A percentile compares a stretch with the other conserved stretches of the same genome.
phyloP scores from a whole-genome alignment of 2,888 invertebrate species.

The Chydorus sphaericus region DNA sequence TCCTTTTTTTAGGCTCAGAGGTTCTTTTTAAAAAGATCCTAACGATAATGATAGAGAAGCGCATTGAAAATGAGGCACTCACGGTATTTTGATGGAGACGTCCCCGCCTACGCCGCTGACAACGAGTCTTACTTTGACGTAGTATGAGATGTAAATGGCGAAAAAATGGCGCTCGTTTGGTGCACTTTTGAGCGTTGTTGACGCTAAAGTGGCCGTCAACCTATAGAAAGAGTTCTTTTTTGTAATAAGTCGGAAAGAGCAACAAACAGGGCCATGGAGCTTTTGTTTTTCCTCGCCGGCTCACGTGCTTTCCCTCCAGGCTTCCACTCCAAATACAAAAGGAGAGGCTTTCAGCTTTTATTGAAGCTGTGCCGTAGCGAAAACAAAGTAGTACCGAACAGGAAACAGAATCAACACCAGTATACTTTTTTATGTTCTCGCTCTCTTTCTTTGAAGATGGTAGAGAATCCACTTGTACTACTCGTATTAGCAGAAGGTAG shows the following conservation, averaged over 20 bases:
- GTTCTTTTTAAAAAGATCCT: no score
- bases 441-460: no score
- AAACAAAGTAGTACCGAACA: background rate
- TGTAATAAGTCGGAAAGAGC: background rate
- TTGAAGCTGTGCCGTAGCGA: no score
- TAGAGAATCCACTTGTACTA: no score
- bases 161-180: conserved; percentile 66
- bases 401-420: no score
- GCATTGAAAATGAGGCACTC: no score
- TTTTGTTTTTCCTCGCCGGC: background rate
- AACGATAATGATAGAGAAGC: no score
- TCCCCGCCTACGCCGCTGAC: conserved; percentile 13
- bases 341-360: no score
- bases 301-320: background rate
- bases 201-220: conserved; percentile 17
- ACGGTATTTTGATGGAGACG: conserved; percentile 8
- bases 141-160: conserved; percentile 80
- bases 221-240: background rate
- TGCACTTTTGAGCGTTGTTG: conserved; percentile 15
- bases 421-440: no score
- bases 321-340: no score
- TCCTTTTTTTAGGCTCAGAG: no score
- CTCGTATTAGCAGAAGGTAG: no score
- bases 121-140: conserved; percentile 50
- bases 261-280: background rate